These are phyloP conservation scores for Carposina sasakii DNA, from an alignment of 1,140 invertebrate genomes.

Conservation along the genomic window DNA sequence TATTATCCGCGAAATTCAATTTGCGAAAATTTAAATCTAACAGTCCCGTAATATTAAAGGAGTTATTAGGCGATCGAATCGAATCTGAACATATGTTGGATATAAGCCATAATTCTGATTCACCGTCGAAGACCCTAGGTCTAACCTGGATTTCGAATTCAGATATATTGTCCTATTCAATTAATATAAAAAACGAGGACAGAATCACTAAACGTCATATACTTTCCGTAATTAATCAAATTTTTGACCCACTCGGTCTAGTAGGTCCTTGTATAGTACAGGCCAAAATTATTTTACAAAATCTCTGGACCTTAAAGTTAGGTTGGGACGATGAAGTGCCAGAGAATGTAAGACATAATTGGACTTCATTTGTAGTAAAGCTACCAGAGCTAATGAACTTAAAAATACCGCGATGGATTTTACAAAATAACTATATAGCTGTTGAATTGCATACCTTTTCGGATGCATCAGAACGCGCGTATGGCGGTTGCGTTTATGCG, in stretches of 20 bases:
- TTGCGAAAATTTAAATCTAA: conserved; percentile 19
- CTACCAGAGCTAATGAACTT: conserved; percentile 8
- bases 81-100: conserved; percentile 8
- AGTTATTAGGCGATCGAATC: background rate
- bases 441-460: conserved; percentile 34
- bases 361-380: background rate
- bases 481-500: conserved; percentile 33
- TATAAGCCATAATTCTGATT: background rate
- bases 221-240: conserved; percentile 19
- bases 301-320: conserved; percentile 17
- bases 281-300: conserved; percentile 19
- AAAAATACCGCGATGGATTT: conserved; percentile 22
- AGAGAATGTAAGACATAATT: conserved; percentile 10
- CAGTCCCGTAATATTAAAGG: conserved; percentile 9
- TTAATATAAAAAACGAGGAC: conserved; percentile 5
- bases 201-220: conserved; percentile 20
- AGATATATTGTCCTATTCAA: background rate
- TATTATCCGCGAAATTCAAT: conserved; percentile 10
- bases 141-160: background rate
- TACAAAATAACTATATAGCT: conserved; percentile 2
- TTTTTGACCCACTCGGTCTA: conserved; percentile 22
- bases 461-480: conserved; percentile 32
- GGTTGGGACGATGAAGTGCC: conserved; percentile 20
- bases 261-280: conserved; percentile 18
- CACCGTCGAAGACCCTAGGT: background rate